A percentile compares a stretch with the other conserved stretches of the same genome.
These are phyloP conservation scores for Mixornis gularis DNA, from an alignment of 2,113 vertebrate species.

Conservation along the genomic window DNA sequence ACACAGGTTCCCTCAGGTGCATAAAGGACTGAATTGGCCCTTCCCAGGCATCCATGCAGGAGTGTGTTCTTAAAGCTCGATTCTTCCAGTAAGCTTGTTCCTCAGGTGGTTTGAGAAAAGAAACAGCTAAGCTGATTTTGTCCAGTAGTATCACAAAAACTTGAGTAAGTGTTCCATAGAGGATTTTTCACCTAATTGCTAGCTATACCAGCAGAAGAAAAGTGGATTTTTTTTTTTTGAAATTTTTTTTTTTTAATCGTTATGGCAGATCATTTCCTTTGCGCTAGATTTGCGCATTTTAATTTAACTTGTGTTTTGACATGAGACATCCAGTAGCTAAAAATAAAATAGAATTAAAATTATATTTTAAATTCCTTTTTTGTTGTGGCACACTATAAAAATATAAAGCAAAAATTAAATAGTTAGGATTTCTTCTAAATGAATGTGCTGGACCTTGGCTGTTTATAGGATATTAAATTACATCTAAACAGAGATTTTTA, in stretches of 20 bases:
- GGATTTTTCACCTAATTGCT: neutral
- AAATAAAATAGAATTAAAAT: neutral
- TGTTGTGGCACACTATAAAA: neutral
- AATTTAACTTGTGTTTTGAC: neutral
- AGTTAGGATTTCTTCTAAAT: neutral
- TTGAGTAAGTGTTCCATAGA: neutral
- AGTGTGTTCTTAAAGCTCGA: neutral
- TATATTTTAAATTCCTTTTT: neutral
- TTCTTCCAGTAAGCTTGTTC: neutral
- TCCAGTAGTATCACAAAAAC: neutral
- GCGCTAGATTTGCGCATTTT: neutral
- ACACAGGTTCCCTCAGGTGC: neutral
- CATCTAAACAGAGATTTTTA: neutral
- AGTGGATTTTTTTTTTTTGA: fast-evolving
- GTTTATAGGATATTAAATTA: neutral
- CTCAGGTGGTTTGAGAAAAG: neutral
- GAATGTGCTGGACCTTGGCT: neutral
- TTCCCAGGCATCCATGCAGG: neutral
- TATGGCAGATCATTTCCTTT: neutral
- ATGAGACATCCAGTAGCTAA: neutral
- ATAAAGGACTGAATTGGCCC: neutral
- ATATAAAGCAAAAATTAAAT: neutral
- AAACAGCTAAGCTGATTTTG: neutral
- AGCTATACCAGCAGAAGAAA: neutral
- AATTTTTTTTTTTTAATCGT: neutral